Evolutionary conservation across 64 coral and sea anemone genomes (phyloP).

Genomic region (Montipora cactus): DNA sequence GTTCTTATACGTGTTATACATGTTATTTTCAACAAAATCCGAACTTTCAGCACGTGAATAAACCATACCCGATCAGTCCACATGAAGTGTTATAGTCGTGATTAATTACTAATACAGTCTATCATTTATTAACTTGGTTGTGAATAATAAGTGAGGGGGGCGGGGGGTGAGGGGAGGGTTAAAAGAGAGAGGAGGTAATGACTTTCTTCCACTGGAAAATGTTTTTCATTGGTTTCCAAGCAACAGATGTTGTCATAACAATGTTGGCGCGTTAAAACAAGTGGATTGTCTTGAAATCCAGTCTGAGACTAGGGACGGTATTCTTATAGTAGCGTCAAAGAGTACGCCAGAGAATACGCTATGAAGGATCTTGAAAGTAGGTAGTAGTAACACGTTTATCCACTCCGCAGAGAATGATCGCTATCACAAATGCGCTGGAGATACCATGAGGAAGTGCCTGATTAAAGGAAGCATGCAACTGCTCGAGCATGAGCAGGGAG

Average conservation of each 20-base stretch:
- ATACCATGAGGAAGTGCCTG: constrained; percentile 31
- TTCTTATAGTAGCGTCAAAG: background rate
- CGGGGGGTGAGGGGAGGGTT: no score
- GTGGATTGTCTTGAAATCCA: background rate
- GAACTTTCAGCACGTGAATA: no score
- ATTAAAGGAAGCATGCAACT: background rate
- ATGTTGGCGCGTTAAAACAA: constrained; percentile 1
- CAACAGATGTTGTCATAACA: background rate
- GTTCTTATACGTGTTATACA: background rate
- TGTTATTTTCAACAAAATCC: constrained; percentile 16
- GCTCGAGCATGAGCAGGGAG: constrained; percentile 18
- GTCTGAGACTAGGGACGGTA: constrained; percentile 7
- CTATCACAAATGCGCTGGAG: constrained; percentile 47
- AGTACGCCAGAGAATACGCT: background rate
- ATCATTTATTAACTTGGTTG: background rate
- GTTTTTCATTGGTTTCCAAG: constrained; percentile 3
- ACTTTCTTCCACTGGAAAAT: background rate
- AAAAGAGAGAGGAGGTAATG: background rate
- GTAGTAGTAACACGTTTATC: constrained; percentile 27
- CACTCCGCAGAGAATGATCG: constrained; percentile 28
- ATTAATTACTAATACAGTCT: no score
- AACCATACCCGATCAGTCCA: no score
- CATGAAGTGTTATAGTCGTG: no score
- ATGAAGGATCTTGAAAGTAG: constrained; percentile 22
- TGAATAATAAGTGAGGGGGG: no score